These are phyloP conservation scores for Wiebesia pumilae DNA, from an alignment of 1,140 invertebrate species.

Conservation along the genomic window DNA sequence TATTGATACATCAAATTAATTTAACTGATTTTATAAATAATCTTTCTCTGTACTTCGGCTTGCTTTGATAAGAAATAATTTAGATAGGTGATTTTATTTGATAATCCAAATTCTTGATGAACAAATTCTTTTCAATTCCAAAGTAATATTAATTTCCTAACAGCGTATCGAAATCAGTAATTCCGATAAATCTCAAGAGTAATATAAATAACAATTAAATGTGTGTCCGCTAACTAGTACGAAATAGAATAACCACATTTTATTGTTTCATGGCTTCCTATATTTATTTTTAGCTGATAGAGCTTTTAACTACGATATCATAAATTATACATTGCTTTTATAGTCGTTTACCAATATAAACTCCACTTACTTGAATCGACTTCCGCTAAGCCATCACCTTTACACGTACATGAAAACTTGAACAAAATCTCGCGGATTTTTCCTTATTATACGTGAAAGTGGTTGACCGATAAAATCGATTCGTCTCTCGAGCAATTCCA, in stretches of 20 bases:
- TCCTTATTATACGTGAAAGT: constrained; percentile 31
- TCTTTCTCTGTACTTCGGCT: background rate
- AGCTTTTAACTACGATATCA: background rate
- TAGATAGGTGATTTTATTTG: too few relatives aligned
- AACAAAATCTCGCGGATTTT: constrained; percentile 1
- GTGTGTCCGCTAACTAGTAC: background rate
- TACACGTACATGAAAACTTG: background rate
- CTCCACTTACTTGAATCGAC: background rate
- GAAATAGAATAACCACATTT: background rate
- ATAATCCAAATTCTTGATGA: too few relatives aligned
- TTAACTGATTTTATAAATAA: background rate
- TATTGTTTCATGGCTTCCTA: background rate
- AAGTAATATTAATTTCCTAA: too few relatives aligned
- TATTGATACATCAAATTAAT: background rate
- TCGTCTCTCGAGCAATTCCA: constrained; percentile 35
- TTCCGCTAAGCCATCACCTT: background rate
- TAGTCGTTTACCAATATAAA: background rate
- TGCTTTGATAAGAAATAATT: too few relatives aligned
- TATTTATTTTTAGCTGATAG: background rate
- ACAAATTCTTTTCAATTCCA: too few relatives aligned
- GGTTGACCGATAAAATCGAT: constrained; percentile 38
- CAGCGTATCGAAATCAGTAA: too few relatives aligned
- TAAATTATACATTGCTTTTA: background rate
- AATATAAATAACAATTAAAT: too few relatives aligned
- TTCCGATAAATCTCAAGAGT: too few relatives aligned